Evolutionary conservation across 2,888 invertebrate species (phyloP).

Genomic region (Eumacrocentrus americanus): DNA sequence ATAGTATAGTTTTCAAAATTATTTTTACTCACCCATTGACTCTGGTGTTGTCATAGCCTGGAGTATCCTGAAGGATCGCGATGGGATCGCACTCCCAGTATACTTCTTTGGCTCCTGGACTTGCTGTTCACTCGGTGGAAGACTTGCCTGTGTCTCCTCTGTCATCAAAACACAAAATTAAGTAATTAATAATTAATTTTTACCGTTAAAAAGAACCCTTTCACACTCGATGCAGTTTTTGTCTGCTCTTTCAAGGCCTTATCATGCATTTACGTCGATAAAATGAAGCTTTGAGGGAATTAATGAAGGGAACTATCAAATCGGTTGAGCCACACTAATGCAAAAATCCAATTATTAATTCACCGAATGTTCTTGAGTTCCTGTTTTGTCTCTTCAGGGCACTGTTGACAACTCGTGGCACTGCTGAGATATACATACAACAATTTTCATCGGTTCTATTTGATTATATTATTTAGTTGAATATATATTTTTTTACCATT

Average conservation of each 20-base stretch:
- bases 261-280: not conserved
- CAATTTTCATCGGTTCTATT: not conserved
- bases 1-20: conserved; percentile 9
- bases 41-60: conserved; percentile 80
- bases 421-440: conserved; percentile 32
- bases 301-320: not conserved
- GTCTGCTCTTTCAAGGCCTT: not conserved
- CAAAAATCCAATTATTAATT: conserved; percentile 33
- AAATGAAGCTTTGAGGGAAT: not conserved
- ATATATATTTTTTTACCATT: conserved; percentile 24
- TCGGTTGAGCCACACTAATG: conserved; percentile 8
- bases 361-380: conserved; percentile 56
- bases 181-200: not conserved
- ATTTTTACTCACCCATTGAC: conserved; percentile 67
- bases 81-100: conserved; percentile 80
- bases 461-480: not conserved
- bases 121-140: conserved; percentile 72
- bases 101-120: conserved; percentile 75
- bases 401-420: conserved; percentile 45
- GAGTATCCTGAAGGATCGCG: conserved; percentile 78
- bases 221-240: not conserved
- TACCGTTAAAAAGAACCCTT: not conserved
- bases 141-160: conserved; percentile 53
- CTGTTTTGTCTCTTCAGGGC: conserved; percentile 52
- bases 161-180: conserved; percentile 21